phyloP scores from a whole-genome alignment of 2,113 vertebrate species.

The Malaclemys terrapin region DNA sequence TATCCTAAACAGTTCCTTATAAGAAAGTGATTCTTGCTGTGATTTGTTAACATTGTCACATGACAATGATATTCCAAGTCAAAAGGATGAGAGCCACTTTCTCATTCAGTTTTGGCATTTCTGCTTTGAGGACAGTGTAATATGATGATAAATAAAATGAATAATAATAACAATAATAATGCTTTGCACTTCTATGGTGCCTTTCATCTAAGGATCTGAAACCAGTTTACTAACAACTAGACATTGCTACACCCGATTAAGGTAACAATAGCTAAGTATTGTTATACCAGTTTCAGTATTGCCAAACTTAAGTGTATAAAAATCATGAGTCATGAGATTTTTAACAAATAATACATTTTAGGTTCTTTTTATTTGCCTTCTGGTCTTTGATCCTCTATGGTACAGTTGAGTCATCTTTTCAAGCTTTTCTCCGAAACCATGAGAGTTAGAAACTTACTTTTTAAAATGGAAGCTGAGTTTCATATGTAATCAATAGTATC shows the following conservation, averaged over 20 bases:
- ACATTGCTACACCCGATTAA: not conserved
- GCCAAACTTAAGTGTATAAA: slow-evolving; percentile 30
- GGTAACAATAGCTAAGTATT: not conserved
- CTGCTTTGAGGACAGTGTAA: no score
- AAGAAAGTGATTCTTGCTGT: no score
- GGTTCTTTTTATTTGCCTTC: not conserved
- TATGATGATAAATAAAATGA: no score
- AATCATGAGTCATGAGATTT: not conserved
- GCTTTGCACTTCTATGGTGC: no score
- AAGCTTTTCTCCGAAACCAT: rapidly evolving
- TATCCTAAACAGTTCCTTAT: no score
- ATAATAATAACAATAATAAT: no score
- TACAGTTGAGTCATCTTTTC: rapidly evolving
- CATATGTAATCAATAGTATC: not conserved
- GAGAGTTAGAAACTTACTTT: not conserved
- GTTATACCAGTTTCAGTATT: slow-evolving; percentile 37
- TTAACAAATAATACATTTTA: slow-evolving; percentile 43
- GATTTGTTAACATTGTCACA: no score
- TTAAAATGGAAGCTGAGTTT: not conserved
- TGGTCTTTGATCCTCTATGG: not conserved
- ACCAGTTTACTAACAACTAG: not conserved
- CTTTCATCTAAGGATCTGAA: not conserved
- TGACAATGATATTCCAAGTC: no score
- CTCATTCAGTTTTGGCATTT: no score
- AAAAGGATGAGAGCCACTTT: no score